phyloP scores from a whole-genome alignment of 2,888 invertebrate genomes.

The Pseudeuparius sepicola region DNA sequence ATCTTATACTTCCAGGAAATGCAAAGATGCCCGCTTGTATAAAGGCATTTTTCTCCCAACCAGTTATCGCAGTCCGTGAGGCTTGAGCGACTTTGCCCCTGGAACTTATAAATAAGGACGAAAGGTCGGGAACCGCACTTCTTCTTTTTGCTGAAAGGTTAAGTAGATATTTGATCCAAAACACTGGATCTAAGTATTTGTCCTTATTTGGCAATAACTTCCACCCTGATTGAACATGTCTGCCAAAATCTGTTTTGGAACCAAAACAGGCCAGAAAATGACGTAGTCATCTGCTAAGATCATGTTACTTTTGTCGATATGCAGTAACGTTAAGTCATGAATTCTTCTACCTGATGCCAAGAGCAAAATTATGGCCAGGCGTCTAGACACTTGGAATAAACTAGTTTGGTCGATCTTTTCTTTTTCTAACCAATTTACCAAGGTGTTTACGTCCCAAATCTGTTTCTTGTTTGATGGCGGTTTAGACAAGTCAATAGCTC shows the following conservation, averaged over 20 bases:
- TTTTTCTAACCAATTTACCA: too few relatives aligned
- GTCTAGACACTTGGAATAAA: slow-evolving; percentile 17
- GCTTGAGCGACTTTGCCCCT: slow-evolving; percentile 7
- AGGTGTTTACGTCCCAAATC: slow-evolving; percentile 11
- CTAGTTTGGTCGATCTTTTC: too few relatives aligned
- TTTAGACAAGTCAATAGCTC: slow-evolving; percentile 16
- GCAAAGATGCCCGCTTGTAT: slow-evolving; percentile 7
- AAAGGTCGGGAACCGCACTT: background rate
- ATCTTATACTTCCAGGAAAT: slow-evolving; percentile 13
- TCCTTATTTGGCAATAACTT: slow-evolving; percentile 12
- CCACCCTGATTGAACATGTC: slow-evolving; percentile 15
- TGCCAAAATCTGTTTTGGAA: slow-evolving; percentile 24
- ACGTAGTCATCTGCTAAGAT: background rate
- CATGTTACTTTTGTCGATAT: slow-evolving; percentile 3
- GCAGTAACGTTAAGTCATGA: slow-evolving; percentile 16
- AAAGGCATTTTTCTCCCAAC: slow-evolving; percentile 14
- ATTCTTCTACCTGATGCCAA: slow-evolving; percentile 16
- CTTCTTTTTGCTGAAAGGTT: background rate
- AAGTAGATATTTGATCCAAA: slow-evolving; percentile 7
- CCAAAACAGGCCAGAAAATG: too few relatives aligned
- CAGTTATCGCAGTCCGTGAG: slow-evolving; percentile 13
- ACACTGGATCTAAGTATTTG: slow-evolving; percentile 14
- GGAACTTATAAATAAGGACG: slow-evolving; percentile 11
- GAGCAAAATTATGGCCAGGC: slow-evolving; percentile 16
- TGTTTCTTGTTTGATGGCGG: slow-evolving; percentile 5